Base-by-base conservation (phyloP, 2,888 invertebrate species). In the Protophormia terraenovae region DNA sequence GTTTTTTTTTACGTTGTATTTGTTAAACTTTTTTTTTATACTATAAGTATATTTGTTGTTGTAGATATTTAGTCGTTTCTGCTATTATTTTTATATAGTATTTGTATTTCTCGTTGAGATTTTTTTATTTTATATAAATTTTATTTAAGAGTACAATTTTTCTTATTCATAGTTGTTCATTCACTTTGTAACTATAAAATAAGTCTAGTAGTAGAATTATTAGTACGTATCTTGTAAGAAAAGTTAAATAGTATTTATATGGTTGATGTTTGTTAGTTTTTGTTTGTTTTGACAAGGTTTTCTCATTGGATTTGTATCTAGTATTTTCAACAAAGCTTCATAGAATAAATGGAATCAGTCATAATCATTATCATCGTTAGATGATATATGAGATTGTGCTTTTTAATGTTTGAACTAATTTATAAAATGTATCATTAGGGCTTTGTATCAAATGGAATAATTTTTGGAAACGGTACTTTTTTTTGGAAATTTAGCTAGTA, bases 1-100 rank as follows among this genome's bases (percentile, higher is more conserved):
- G 38, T 83, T 85, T 16, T 69, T 73, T 24, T 83, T 86, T 73
- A 19, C 72, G 55, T 47, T 62, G 72, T 55, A 27, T 60, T 62
- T 81, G 60, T 67, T 75, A 71, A 78, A 69, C 60, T 71, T 78
- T 78, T 67, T 69, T 10, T 55, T 14, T 16, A 10, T 22, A 12
- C 3, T 62, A 53, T 62, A 10, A 22, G 6, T 32, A 32, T 58
- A 19, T 80, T n/a, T 79, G 60, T 73, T 81, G 76, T 67, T 67
- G 73, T 69, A 64, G 76, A 45, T 53, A 77, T 84, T 81, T 73
- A 60, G 27, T 55, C 41, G 58, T 60, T 85, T 64, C 55, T 69
- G 27, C 67, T 80, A 78, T 71, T 83, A 62, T 62, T 38, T 72
- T 67, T 47, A 16, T 41, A 12, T 38, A 24, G 67, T 58, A 35